Evolutionary conservation across 2,888 invertebrate species (phyloP).

Genomic region (Eristalis intricaria): DNA sequence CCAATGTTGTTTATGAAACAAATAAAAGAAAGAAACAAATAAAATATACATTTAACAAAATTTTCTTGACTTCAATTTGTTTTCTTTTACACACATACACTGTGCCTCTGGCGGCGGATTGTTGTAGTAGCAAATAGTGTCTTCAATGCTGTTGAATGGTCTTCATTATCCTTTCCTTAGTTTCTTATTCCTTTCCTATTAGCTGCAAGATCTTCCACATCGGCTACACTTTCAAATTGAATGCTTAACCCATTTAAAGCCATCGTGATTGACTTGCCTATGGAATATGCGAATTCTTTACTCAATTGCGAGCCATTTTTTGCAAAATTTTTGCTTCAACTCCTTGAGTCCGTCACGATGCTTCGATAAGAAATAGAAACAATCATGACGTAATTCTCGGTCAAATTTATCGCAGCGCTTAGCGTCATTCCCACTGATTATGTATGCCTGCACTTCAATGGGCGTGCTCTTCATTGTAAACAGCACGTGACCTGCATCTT

Average conservation of each 20-base stretch:
- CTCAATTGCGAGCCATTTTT: too few relatives aligned
- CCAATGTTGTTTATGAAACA: constrained; percentile 33
- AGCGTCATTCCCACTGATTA: neutral
- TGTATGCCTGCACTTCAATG: neutral
- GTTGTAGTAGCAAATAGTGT: constrained; percentile 57
- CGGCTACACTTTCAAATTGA: too few relatives aligned
- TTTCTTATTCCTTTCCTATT: neutral
- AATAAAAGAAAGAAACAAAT: constrained; percentile 45
- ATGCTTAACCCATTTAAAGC: too few relatives aligned
- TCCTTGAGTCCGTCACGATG: too few relatives aligned
- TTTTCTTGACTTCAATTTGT: constrained; percentile 16
- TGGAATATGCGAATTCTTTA: too few relatives aligned
- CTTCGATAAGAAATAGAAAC: too few relatives aligned
- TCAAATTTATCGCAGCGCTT: neutral
- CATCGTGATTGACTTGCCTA: too few relatives aligned
- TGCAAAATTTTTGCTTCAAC: too few relatives aligned
- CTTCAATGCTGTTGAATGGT: too few relatives aligned
- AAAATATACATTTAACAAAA: constrained; percentile 39
- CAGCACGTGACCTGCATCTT: neutral
- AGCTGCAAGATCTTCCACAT: neutral
- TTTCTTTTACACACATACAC: constrained; percentile 8
- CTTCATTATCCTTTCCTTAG: too few relatives aligned
- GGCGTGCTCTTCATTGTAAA: neutral
- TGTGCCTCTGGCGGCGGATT: neutral
- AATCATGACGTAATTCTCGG: neutral